Evolutionary conservation across 2,797 vertebrate genomes (phyloP), one percentile per base, ranked within the genome.

Genomic region (Neomorphus geoffroyi): DNA sequence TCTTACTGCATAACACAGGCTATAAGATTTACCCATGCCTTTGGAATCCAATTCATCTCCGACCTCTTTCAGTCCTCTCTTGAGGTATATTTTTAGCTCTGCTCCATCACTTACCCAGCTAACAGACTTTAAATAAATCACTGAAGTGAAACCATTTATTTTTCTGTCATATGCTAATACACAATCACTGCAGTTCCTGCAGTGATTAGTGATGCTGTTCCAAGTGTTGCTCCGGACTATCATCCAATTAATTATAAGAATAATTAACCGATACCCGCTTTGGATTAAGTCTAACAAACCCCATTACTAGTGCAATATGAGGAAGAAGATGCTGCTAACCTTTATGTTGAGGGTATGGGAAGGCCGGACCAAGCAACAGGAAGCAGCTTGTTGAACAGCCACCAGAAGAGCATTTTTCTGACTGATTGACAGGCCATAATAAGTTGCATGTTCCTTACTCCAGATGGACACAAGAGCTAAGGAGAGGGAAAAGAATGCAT

Each of bases 351-450:
- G 33, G 23, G 39, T 32, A 30, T 24, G 45, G 45, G 10, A 35
- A 32, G 35, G 73, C 11, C 93, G 86, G n/a, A 97, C 85, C 89
- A 92, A 91, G 41, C 94, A 94, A 91, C 97, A 98, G 61, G 98
- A 93, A 79, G 88, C 96, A 2, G 91, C 93, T 94, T 98, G 97
- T 54, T 98, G 98, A 93, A 98, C 77, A 12, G 98, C 97, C 53
- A 95, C 97, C 84, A 98, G 93, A 94, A 98, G 51, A 60, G 95
- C 96, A 48, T 98, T 98, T 93, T 98, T 98, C 95, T 99, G 98
- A 85, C 94, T 92, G n/a, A 98, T 96, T 98, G 98, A 94, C 97
- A 98, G 69, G 97, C 97, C 69, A 98, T 95, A n/a, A 92, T 90
- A 91, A 98, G 96, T 95, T 98, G 97, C 48, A 98, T 94, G 90